These are phyloP conservation scores for Aegotheles bennettii DNA, from an alignment of 2,113 vertebrate species.

Conservation along the genomic window DNA sequence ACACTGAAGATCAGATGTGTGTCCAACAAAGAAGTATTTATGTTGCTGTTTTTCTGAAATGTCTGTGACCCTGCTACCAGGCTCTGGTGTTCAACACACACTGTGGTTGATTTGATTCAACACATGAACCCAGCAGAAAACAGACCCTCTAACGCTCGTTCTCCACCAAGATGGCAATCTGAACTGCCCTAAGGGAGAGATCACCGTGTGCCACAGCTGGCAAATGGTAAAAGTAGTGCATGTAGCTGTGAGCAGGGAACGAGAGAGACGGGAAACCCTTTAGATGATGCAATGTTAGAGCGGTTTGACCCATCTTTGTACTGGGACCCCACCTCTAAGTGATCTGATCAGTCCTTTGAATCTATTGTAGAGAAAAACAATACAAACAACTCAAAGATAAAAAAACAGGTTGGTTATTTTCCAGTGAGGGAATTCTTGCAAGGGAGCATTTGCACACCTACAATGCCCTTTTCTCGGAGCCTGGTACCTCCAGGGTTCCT, in stretches of 20 bases:
- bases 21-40: neutral
- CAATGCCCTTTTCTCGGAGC: neutral
- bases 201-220: accelerated
- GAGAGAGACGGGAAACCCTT: neutral
- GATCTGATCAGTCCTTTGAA: neutral
- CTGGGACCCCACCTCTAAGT: neutral
- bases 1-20: neutral
- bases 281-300: neutral
- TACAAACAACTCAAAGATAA: neutral
- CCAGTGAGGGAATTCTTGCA: neutral
- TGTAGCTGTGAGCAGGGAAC: accelerated
- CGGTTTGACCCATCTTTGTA: accelerated
- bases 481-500: neutral
- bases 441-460: neutral
- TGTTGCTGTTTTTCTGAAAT: neutral
- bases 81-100: neutral
- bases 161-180: neutral
- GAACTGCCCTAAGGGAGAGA: neutral
- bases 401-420: neutral
- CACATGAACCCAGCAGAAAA: neutral
- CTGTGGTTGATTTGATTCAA: neutral
- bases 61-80: neutral
- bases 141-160: neutral
- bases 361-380: neutral
- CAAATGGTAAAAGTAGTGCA: neutral